Conservation (phyloP, 2,113 vertebrate genomes). For the Colossoma macropomum region DNA sequence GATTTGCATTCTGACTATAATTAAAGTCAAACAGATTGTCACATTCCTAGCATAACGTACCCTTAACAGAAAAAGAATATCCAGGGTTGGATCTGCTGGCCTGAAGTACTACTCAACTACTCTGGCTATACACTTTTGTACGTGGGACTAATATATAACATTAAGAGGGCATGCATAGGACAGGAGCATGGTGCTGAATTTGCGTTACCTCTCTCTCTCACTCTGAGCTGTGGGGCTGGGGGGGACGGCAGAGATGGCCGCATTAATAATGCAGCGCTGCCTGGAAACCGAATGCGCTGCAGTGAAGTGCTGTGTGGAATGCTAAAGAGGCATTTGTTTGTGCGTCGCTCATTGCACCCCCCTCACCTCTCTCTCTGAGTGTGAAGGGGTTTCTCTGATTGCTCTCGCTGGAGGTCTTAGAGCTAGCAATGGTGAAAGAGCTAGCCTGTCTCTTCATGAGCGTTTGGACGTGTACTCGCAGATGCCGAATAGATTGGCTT, state of each 20-base stretch:
- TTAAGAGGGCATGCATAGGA: slow-evolving; percentile 1
- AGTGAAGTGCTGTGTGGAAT: slow-evolving; percentile 80
- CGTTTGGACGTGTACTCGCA: slow-evolving; percentile 33
- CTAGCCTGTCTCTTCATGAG: slow-evolving; percentile 17
- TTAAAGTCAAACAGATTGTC: too few relatives aligned
- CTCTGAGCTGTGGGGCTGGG: slow-evolving; percentile 53
- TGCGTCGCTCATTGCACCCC: slow-evolving; percentile 60
- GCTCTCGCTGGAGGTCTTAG: slow-evolving; percentile 28
- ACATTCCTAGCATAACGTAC: too few relatives aligned
- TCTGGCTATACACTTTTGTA: slow-evolving; percentile 1
- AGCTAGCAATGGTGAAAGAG: slow-evolving; percentile 19
- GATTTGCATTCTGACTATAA: too few relatives aligned
- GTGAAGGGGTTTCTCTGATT: slow-evolving; percentile 18
- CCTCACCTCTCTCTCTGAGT: slow-evolving; percentile 17
- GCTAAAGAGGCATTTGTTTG: slow-evolving; percentile 83
- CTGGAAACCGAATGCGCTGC: slow-evolving; percentile 81
- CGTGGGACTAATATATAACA: slow-evolving; percentile 4
- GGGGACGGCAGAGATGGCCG: slow-evolving; percentile 64
- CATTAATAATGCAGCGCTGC: slow-evolving; percentile 84
- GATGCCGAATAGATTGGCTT: slow-evolving; percentile 26
- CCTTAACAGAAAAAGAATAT: too few relatives aligned
- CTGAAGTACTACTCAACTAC: background rate
- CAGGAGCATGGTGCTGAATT: slow-evolving; percentile 18
- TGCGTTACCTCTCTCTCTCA: slow-evolving; percentile 16
- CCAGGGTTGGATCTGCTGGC: background rate